These are phyloP conservation scores for Edolisoma coerulescens DNA, from an alignment of 2,113 vertebrate genomes.

Conservation along the genomic window DNA sequence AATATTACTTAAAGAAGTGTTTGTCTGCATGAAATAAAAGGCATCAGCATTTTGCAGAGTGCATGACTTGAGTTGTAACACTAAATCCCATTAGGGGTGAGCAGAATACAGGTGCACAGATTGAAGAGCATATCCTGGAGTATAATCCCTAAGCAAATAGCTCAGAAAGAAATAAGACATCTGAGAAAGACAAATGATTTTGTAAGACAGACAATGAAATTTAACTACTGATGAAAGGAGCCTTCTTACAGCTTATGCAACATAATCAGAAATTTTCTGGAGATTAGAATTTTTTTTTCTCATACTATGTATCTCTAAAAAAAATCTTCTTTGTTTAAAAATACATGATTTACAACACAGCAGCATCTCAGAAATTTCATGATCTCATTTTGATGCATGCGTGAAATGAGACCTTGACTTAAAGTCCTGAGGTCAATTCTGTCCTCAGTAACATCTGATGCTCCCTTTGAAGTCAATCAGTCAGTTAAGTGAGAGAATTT, in stretches of 20 bases:
- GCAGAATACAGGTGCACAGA: neutral
- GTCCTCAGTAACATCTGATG: neutral
- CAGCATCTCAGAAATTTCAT: neutral
- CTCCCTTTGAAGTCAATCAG: neutral
- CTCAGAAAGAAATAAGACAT: neutral
- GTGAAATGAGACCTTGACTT: neutral
- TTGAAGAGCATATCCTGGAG: neutral
- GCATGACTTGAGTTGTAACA: neutral
- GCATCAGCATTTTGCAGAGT: neutral
- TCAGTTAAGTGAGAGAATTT: neutral
- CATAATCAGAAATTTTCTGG: neutral
- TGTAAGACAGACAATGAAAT: neutral
- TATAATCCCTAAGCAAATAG: neutral
- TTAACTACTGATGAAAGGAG: neutral
- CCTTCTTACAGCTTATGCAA: neutral
- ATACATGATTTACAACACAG: neutral
- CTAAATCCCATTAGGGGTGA: neutral
- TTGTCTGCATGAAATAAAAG: neutral
- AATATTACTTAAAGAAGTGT: neutral
- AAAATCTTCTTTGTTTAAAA: neutral
- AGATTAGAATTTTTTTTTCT: neutral
- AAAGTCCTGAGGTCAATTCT: neutral
- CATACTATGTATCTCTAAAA: neutral
- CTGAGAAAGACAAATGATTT: neutral
- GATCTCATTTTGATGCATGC: neutral